A percentile compares a stretch with the other conserved stretches of the same genome.
Evolutionary conservation across 2,113 vertebrate genomes (phyloP).

Genomic region (Copsychus sechellarum): DNA sequence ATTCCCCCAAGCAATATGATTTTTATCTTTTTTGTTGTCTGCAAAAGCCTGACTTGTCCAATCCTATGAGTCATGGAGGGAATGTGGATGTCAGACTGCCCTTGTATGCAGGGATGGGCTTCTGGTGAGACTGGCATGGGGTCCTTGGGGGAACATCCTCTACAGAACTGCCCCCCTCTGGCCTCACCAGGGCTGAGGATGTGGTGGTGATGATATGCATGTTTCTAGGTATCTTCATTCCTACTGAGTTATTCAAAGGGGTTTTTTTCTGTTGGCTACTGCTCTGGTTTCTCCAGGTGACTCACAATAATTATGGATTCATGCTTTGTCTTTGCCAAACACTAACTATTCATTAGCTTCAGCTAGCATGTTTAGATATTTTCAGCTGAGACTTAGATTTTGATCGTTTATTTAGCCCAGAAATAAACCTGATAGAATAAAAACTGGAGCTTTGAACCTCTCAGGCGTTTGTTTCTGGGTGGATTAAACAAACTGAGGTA

Average conservation of each 20-base stretch:
- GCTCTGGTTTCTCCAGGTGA: conserved; percentile 36
- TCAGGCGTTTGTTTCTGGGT: not conserved
- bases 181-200: not conserved
- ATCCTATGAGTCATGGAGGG: not conserved
- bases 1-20: conserved; percentile 52
- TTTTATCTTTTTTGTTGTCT: conserved; percentile 67
- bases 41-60: conserved; percentile 26
- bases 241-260: not conserved
- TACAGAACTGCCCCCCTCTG: not conserved
- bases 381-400: not conserved
- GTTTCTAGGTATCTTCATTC: not conserved
- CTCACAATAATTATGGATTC: conserved; percentile 30
- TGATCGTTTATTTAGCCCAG: conserved; percentile 22
- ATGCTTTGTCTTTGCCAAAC: conserved; percentile 4
- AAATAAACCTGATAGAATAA: conserved; percentile 26
- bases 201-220: accelerated
- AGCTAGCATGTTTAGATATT: not conserved
- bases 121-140: not conserved
- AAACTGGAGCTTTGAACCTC: not conserved
- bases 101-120: not conserved
- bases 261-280: not conserved
- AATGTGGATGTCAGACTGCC: not conserved
- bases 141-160: not conserved
- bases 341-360: not conserved
- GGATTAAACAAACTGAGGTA: conserved; percentile 1